Evolutionary conservation across 2,888 invertebrate species (phyloP).

Genomic region (Drosophila pegasa): DNA sequence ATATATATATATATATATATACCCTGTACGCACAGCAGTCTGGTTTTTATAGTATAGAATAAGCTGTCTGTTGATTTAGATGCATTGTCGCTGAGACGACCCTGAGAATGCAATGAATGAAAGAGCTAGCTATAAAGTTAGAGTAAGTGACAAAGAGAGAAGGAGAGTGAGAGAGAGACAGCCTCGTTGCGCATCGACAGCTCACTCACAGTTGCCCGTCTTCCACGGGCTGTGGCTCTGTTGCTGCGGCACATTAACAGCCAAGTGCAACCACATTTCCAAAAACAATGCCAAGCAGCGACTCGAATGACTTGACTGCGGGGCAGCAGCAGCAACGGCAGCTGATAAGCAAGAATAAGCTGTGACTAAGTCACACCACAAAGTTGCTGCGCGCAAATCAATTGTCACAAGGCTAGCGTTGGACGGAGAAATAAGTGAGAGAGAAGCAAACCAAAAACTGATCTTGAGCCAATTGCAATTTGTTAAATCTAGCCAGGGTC

Average conservation of each 20-base stretch:
- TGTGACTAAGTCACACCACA: slow-evolving; percentile 67
- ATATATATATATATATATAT: slow-evolving; percentile 33
- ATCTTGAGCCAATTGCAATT: slow-evolving; percentile 79
- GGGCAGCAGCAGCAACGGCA: slow-evolving; percentile 14
- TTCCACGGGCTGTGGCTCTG: slow-evolving; percentile 26
- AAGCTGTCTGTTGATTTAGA: slow-evolving; percentile 56
- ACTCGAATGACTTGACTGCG: slow-evolving; percentile 64
- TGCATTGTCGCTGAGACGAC: slow-evolving; percentile 60
- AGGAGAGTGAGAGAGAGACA: slow-evolving; percentile 33
- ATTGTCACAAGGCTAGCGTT: slow-evolving; percentile 58
- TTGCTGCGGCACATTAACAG: slow-evolving; percentile 26
- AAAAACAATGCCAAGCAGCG: slow-evolving; percentile 73
- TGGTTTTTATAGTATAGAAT: slow-evolving; percentile 14
- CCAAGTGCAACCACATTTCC: slow-evolving; percentile 79
- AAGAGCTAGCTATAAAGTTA: slow-evolving; percentile 33
- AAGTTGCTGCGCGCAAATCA: slow-evolving; percentile 49
- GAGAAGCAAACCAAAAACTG: slow-evolving; percentile 29
- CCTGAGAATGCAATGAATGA: slow-evolving; percentile 63
- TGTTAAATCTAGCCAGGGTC: slow-evolving; percentile 66
- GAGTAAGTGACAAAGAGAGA: slow-evolving; percentile 29
- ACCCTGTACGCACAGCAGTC: slow-evolving; percentile 31
- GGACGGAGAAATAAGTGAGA: slow-evolving; percentile 15
- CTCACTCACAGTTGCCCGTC: slow-evolving; percentile 35
- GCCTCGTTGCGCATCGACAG: slow-evolving; percentile 61
- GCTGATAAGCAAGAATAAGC: slow-evolving; percentile 63